Evolutionary conservation across 1,140 invertebrate genomes (phyloP).

Genomic region (Berghia stephanieae): DNA sequence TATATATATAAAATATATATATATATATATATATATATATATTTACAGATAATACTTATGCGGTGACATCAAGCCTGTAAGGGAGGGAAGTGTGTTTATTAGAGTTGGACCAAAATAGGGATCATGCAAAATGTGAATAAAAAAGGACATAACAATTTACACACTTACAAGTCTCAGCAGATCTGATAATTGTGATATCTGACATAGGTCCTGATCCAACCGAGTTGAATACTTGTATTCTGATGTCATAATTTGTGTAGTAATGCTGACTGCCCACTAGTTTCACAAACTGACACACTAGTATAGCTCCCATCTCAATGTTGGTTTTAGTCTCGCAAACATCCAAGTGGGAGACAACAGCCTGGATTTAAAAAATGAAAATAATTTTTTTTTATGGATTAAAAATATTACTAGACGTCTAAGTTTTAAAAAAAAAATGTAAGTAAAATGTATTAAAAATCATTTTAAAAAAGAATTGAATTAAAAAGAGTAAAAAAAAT

Average conservation of each 20-base stretch:
- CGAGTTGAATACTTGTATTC: conserved; percentile 83
- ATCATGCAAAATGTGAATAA: neutral
- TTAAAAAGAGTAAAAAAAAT: too few relatives aligned
- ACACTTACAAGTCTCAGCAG: conserved; percentile 82
- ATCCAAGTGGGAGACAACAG: neutral
- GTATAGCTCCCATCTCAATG: conserved; percentile 21
- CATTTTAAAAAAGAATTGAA: too few relatives aligned
- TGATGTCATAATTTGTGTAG: conserved; percentile 90
- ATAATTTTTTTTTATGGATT: too few relatives aligned
- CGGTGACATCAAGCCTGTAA: too few relatives aligned
- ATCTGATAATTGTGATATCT: conserved; percentile 80
- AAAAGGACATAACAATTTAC: neutral
- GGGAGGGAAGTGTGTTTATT: too few relatives aligned
- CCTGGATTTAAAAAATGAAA: conserved; percentile 19
- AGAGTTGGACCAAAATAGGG: too few relatives aligned
- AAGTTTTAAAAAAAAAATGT: too few relatives aligned
- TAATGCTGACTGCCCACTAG: conserved; percentile 79
- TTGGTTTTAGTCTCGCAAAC: conserved; percentile 17
- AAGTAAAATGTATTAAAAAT: too few relatives aligned
- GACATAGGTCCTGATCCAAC: conserved; percentile 86
- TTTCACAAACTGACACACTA: conserved; percentile 2
- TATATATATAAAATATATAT: too few relatives aligned
- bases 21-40: too few relatives aligned
- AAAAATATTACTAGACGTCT: too few relatives aligned
- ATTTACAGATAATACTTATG: too few relatives aligned